phyloP scores from a whole-genome alignment of 2,113 vertebrate species.

The Benitochromis conjunctus region DNA sequence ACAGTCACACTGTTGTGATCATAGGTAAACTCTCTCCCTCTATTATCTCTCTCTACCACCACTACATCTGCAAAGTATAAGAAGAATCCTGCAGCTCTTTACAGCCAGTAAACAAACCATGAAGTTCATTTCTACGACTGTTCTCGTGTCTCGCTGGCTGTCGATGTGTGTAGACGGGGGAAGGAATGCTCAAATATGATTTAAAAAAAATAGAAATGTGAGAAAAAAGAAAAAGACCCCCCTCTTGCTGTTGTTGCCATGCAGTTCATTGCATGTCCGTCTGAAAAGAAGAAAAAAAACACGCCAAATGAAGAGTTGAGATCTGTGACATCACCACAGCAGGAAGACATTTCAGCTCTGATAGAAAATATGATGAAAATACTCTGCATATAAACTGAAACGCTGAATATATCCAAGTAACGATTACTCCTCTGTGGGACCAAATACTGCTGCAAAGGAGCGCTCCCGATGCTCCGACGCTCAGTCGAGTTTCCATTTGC shows the following conservation, averaged over 20 bases:
- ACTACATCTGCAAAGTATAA: not conserved
- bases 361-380: not conserved
- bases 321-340: not conserved
- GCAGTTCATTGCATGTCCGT: conserved; percentile 85
- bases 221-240: conserved; percentile 7
- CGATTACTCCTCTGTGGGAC: not conserved
- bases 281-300: conserved; percentile 56
- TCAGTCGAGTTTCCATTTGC: no score
- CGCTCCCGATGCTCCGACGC: not conserved
- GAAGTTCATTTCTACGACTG: conserved; percentile 44
- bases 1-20: conserved; percentile 21
- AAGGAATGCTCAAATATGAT: not conserved
- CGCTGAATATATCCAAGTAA: not conserved
- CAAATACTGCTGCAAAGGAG: not conserved
- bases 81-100: conserved; percentile 11
- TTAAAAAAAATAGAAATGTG: not conserved
- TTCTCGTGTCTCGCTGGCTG: conserved; percentile 40
- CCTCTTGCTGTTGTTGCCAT: conserved; percentile 66
- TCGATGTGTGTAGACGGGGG: conserved; percentile 21
- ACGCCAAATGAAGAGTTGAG: not conserved
- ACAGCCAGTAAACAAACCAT: not conserved
- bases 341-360: not conserved
- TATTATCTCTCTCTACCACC: conserved; percentile 4
- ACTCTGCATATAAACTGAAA: not conserved
- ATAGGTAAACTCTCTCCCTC: conserved; percentile 21